These are phyloP conservation scores for roundworm (Caenorhabditis elegans) DNA, from an alignment of 1,140 invertebrate genomes.

Conservation along the genomic window WBcel235 BX284602.5:8254001-8254500, in stretches of 20 bases:
- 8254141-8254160: no score
- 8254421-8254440: not conserved
- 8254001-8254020: not conserved
- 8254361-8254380: not conserved
- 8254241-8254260: not conserved
- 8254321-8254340: not conserved
- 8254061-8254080: conserved; percentile 42
- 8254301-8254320: conserved; percentile 19
- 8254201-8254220: not conserved
- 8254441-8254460: not conserved
- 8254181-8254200: no score
- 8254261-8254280: not conserved
- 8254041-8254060: conserved; percentile 42
- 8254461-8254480: not conserved
- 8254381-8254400: not conserved
- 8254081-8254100: conserved; percentile 29
- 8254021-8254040: conserved; percentile 28
- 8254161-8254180: no score
- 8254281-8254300: conserved; percentile 20
- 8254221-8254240: not conserved
- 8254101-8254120: conserved; percentile 37
- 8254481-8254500: not conserved
- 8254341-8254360: not conserved
- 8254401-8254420: conserved; percentile 13
- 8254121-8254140: conserved; percentile 16